Evolutionary conservation across 2,113 vertebrate genomes (phyloP).

Genomic region (Psophia crepitans): DNA sequence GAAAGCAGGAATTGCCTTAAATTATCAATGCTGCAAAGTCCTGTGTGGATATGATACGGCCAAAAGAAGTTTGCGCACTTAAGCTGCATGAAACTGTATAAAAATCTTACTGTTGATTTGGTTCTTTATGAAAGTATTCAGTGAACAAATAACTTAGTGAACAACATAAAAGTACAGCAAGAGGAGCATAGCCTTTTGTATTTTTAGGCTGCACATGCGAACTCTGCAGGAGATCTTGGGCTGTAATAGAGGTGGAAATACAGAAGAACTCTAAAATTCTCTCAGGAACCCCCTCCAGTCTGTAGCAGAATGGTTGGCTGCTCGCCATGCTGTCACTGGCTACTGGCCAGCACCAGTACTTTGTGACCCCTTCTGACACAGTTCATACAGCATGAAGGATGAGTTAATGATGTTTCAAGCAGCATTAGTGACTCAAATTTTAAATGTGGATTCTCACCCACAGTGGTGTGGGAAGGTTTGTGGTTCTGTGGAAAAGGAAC

Average conservation of each 20-base stretch:
- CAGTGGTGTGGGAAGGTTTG: background rate
- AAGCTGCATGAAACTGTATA: background rate
- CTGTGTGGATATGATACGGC: background rate
- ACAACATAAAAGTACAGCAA: background rate
- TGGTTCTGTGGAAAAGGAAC: background rate
- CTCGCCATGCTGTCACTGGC: background rate
- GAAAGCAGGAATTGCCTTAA: background rate
- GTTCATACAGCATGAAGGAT: background rate
- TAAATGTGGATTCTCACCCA: background rate
- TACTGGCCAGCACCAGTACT: background rate
- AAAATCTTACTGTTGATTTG: background rate
- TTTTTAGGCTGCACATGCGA: background rate
- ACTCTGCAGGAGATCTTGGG: background rate
- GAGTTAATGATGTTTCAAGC: constrained; percentile 1
- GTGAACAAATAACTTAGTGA: background rate
- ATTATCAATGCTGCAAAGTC: background rate
- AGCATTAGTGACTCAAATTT: background rate
- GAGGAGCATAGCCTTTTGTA: background rate
- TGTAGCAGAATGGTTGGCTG: background rate
- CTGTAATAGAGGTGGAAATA: background rate
- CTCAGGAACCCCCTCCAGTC: background rate
- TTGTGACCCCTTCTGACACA: background rate
- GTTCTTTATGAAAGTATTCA: background rate
- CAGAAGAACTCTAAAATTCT: background rate
- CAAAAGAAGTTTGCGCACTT: background rate